Conservation (phyloP, 2,797 vertebrate species). For the Fratercula arctica region DNA sequence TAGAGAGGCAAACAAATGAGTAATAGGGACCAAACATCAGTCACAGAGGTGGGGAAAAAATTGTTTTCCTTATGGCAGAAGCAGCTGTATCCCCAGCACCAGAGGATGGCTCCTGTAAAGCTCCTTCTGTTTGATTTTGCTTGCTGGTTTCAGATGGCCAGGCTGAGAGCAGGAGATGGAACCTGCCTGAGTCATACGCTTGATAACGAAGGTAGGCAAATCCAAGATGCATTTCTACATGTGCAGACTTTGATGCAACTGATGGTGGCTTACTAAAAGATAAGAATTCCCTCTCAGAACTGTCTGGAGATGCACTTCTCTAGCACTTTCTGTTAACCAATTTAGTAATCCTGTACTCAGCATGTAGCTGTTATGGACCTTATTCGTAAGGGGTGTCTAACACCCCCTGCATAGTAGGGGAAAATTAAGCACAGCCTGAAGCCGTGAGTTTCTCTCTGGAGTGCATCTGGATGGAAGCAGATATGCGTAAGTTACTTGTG, state of each 20-base stretch:
- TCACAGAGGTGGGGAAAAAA: not conserved
- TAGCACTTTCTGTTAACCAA: not conserved
- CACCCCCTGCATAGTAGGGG: fast-evolving
- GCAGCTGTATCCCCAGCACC: not conserved
- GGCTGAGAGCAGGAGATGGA: not conserved
- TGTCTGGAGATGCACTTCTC: not conserved
- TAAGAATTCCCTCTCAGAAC: not conserved
- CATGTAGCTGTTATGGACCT: not conserved
- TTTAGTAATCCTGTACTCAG: not conserved
- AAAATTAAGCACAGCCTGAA: not conserved
- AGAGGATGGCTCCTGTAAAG: not conserved
- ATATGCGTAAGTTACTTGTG: fast-evolving
- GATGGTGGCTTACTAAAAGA: not conserved
- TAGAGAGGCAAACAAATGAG: not conserved
- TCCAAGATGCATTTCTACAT: not conserved
- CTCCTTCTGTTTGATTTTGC: not conserved
- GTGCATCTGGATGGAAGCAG: not conserved
- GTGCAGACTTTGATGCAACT: not conserved
- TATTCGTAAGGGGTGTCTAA: not conserved
- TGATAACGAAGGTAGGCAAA: not conserved
- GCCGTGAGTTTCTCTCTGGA: not conserved
- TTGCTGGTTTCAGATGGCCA: not conserved
- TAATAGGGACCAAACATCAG: not conserved
- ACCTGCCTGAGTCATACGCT: not conserved
- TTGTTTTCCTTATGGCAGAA: not conserved